Conservation (phyloP, 2,888 invertebrate genomes). For the Hypselothyrea guttata region DNA sequence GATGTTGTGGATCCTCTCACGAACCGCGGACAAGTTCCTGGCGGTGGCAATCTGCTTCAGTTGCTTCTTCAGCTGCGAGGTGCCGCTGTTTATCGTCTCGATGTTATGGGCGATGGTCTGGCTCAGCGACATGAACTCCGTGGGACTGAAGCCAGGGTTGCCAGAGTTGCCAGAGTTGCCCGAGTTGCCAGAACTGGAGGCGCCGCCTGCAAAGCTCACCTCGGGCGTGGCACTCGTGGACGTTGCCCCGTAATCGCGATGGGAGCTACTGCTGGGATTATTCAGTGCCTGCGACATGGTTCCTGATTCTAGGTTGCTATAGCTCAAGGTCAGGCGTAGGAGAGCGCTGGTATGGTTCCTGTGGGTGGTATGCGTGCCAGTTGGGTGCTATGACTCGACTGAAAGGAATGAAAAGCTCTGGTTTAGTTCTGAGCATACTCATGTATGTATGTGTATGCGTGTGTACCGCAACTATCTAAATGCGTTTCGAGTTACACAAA, state of each 20-base stretch:
- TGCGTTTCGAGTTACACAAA: slow-evolving; percentile 49
- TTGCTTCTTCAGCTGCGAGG: slow-evolving; percentile 88
- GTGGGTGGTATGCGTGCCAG: slow-evolving; percentile 37
- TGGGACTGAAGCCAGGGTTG: slow-evolving; percentile 86
- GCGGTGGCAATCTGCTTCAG: slow-evolving; percentile 89
- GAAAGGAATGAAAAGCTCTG: slow-evolving; percentile 50
- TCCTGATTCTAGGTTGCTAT: slow-evolving; percentile 1
- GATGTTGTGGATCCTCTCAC: slow-evolving; percentile 88
- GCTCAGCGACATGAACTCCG: slow-evolving; percentile 89
- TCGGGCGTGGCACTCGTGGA: slow-evolving; percentile 83
- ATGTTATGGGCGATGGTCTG: slow-evolving; percentile 92
- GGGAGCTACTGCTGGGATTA: slow-evolving; percentile 62
- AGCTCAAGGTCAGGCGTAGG: slow-evolving; percentile 10
- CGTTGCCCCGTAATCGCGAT: slow-evolving; percentile 81
- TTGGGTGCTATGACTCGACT: slow-evolving; percentile 37
- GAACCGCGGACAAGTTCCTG: slow-evolving; percentile 87
- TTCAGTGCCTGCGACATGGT: slow-evolving; percentile 70
- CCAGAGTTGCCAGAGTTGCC: slow-evolving; percentile 83
- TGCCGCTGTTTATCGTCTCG: slow-evolving; percentile 89
- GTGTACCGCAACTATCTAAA: slow-evolving; percentile 48
- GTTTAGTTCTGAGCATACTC: slow-evolving; percentile 20
- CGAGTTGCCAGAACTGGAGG: slow-evolving; percentile 60
- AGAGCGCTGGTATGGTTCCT: background rate
- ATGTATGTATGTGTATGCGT: background rate
- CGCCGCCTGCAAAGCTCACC: slow-evolving; percentile 84